phyloP scores from a whole-genome alignment of 2,888 invertebrate genomes.

The Callyntrura guangdongensis region DNA sequence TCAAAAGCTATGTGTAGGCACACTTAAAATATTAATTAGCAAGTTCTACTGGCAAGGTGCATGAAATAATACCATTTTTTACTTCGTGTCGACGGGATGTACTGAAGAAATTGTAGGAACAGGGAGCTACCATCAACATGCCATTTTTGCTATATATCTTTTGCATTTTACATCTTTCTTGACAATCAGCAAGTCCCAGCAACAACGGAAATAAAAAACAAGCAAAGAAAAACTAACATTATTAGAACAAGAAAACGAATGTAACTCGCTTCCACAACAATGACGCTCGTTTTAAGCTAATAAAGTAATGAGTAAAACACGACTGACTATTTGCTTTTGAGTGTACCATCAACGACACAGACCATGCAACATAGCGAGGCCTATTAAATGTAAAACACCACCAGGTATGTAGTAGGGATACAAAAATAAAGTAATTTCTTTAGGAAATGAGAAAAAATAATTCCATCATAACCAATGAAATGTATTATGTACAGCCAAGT shows the following conservation, averaged over 20 bases:
- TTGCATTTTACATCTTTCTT: slow-evolving; percentile 7
- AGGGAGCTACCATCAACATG: neutral
- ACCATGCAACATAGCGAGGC: neutral
- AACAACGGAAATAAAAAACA: slow-evolving; percentile 62
- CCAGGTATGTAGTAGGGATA: slow-evolving; percentile 71
- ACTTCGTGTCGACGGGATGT: neutral
- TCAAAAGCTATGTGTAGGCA: neutral
- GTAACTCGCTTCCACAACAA: slow-evolving; percentile 28
- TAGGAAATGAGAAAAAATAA: slow-evolving; percentile 69
- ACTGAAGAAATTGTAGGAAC: neutral
- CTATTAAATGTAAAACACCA: slow-evolving; percentile 68
- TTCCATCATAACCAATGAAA: slow-evolving; percentile 65
- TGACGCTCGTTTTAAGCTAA: slow-evolving; percentile 27
- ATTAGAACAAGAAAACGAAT: slow-evolving; percentile 51
- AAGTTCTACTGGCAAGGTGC: neutral
- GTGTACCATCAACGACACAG: neutral
- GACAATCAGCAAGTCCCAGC: slow-evolving; percentile 16
- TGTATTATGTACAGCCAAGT: slow-evolving; percentile 57
- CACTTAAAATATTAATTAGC: too few species aligned
- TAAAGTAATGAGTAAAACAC: slow-evolving; percentile 32
- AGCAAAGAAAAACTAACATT: slow-evolving; percentile 24
- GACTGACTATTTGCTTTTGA: slow-evolving; percentile 15
- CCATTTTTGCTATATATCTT: slow-evolving; percentile 27
- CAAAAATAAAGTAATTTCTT: slow-evolving; percentile 51
- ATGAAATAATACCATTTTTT: neutral